A percentile compares a stretch with the other conserved stretches of the same genome.
phyloP scores from a whole-genome alignment of 2,888 invertebrate species.

The Orchestes rusci region DNA sequence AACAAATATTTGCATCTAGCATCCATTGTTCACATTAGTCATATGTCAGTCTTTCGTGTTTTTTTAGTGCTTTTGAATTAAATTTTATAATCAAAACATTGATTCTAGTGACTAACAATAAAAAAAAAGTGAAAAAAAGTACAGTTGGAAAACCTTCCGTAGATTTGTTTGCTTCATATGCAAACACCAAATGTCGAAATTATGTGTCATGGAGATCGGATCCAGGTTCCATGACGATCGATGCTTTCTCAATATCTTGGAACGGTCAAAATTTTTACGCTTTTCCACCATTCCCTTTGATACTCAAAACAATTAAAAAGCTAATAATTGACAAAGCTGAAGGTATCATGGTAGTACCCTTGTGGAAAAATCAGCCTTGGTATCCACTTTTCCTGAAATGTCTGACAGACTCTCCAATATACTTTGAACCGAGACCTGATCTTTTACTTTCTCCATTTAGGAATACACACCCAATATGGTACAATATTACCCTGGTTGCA shows the following conservation, averaged over 20 bases:
- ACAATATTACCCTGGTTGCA: constrained; percentile 18
- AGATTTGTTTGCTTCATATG: constrained; percentile 22
- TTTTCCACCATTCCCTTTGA: constrained; percentile 23
- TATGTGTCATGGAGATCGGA: constrained; percentile 22
- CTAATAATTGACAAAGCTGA: constrained; percentile 12
- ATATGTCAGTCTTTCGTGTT: no score
- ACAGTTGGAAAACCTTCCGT: constrained; percentile 14
- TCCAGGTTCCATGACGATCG: constrained; percentile 16
- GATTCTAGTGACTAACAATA: no score
- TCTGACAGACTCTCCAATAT: constrained; percentile 3
- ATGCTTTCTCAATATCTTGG: constrained; percentile 24
- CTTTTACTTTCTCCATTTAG: constrained; percentile 12
- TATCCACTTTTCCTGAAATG: constrained; percentile 15
- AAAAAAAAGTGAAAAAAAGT: no score
- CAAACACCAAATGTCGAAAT: constrained; percentile 18
- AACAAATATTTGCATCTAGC: no score
- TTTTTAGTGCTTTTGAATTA: no score
- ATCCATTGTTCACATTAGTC: no score
- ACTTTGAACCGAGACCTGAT: constrained; percentile 9
- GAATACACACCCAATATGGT: constrained; percentile 10
- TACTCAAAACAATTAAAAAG: constrained; percentile 12
- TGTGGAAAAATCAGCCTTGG: constrained; percentile 17
- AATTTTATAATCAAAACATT: no score
- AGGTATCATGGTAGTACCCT: constrained; percentile 16
- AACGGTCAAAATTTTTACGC: constrained; percentile 19